These are phyloP conservation scores for Dromaius novaehollandiae DNA, from an alignment of 2,113 vertebrate species.

Conservation along the genomic window DNA sequence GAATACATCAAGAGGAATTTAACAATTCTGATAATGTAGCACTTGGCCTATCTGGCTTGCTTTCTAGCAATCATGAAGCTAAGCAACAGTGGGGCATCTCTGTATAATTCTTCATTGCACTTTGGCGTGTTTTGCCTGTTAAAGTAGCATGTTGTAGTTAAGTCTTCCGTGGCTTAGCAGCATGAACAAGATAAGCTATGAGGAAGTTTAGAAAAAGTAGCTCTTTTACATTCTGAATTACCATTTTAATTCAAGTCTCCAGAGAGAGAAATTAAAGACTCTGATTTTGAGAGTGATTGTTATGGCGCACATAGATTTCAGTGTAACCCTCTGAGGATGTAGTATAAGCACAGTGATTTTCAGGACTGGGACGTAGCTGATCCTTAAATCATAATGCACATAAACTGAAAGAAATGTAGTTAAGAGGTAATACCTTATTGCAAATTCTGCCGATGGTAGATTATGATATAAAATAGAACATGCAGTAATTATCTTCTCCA, in stretches of 20 bases:
- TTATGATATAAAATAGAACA: background rate
- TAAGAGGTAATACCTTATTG: background rate
- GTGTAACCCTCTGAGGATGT: background rate
- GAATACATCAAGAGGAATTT: background rate
- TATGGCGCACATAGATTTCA: background rate
- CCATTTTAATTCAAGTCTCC: background rate
- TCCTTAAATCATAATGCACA: slow-evolving; percentile 2
- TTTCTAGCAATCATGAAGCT: background rate
- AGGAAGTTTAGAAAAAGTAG: background rate
- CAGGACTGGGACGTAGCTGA: background rate
- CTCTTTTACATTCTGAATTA: background rate
- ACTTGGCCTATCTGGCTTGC: background rate
- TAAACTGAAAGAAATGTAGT: background rate
- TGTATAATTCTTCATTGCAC: background rate
- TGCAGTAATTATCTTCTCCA: slow-evolving; percentile 50
- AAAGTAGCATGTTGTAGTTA: background rate
- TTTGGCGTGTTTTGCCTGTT: background rate
- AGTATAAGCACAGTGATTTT: background rate
- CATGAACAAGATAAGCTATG: background rate
- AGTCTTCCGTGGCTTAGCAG: background rate
- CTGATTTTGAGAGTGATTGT: background rate
- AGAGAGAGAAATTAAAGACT: background rate
- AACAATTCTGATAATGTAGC: background rate
- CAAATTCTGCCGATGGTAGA: slow-evolving; percentile 31
- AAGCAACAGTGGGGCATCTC: background rate